A percentile compares a stretch with the other conserved stretches of the same genome.
Evolutionary conservation across 2,888 invertebrate genomes (phyloP).

Genomic region (Hemicrepidius hirtus): DNA sequence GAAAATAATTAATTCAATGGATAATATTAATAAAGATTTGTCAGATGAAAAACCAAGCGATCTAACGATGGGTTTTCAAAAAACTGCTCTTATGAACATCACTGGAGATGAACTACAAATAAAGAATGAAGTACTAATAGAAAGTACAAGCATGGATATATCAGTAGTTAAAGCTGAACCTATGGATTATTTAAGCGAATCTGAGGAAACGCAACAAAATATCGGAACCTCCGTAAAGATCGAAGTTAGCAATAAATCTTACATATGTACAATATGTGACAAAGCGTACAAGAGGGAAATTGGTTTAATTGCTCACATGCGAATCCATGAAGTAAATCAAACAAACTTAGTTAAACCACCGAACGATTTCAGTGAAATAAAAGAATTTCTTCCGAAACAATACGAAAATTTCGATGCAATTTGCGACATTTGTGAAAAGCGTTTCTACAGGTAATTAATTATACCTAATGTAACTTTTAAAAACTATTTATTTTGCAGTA

Average conservation of each 20-base stretch:
- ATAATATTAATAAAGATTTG: background rate
- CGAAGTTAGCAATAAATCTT: background rate
- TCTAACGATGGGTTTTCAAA: background rate
- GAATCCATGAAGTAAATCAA: background rate
- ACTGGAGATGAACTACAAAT: too few relatives aligned
- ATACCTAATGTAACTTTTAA: too few relatives aligned
- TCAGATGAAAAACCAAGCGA: background rate
- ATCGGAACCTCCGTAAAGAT: background rate
- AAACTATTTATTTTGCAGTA: background rate
- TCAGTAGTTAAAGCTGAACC: constrained; percentile 8
- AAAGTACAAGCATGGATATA: background rate
- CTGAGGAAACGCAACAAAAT: background rate
- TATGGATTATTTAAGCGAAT: background rate
- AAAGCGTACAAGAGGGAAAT: constrained; percentile 22
- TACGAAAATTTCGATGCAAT: constrained; percentile 5
- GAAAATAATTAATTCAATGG: background rate
- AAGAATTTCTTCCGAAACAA: constrained; percentile 15
- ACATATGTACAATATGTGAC: background rate
- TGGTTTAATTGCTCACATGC: constrained; percentile 20
- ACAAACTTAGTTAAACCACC: background rate
- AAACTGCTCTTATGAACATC: background rate
- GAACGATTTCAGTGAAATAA: background rate
- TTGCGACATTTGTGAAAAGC: constrained; percentile 15
- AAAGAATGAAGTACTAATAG: background rate
- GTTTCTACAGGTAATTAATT: constrained; percentile 17